phyloP scores from a whole-genome alignment of 2,797 vertebrate genomes.

The Varecia variegata region DNA sequence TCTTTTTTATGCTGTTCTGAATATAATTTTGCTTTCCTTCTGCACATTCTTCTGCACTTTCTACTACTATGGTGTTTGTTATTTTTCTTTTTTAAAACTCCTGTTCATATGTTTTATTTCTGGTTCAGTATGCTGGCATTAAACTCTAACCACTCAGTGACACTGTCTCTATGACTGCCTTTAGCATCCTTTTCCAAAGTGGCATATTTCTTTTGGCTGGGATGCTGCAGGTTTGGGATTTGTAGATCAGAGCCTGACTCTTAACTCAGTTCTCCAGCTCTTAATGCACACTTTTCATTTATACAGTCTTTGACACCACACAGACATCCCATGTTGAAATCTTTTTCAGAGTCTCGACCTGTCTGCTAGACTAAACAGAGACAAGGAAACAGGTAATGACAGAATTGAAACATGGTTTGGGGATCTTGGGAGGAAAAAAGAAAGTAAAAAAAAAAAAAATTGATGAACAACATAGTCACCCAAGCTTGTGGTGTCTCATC shows the following conservation, averaged over 20 bases:
- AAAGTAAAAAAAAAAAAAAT: slow-evolving; percentile 53
- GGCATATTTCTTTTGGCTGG: slow-evolving; percentile 38
- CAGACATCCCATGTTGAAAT: slow-evolving; percentile 71
- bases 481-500: slow-evolving; percentile 71
- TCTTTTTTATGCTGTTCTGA: not conserved
- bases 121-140: not conserved
- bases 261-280: slow-evolving; percentile 28
- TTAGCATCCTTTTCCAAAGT: not conserved
- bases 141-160: not conserved
- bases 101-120: not conserved
- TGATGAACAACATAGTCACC: slow-evolving; percentile 76
- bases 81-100: not conserved
- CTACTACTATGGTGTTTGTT: not conserved
- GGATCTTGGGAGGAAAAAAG: slow-evolving; percentile 74
- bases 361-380: slow-evolving; percentile 81
- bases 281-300: slow-evolving; percentile 61
- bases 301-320: slow-evolving; percentile 54
- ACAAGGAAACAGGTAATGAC: slow-evolving; percentile 78
- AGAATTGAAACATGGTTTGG: slow-evolving; percentile 74
- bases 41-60: not conserved
- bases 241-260: slow-evolving; percentile 42
- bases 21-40: not conserved
- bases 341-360: slow-evolving; percentile 69
- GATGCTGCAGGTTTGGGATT: slow-evolving; percentile 25
- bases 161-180: not conserved